These are phyloP conservation scores for Andrena haemorrhoa DNA, from an alignment of 2,888 invertebrate species.

Conservation along the genomic window DNA sequence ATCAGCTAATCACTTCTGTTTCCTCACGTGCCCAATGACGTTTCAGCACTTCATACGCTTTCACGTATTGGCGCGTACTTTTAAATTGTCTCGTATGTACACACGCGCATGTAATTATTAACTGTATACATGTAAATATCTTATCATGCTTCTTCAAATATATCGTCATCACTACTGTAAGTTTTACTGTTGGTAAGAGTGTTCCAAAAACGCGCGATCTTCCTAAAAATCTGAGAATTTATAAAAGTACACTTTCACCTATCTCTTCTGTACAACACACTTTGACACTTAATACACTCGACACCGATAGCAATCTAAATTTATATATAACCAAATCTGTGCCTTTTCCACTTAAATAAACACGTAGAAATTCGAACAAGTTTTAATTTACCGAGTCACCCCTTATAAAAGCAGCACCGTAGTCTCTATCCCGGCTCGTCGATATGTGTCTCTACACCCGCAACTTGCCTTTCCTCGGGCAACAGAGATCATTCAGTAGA, in stretches of 20 bases:
- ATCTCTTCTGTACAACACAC: background rate
- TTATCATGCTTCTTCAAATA: background rate
- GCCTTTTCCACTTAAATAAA: background rate
- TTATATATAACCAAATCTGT: background rate
- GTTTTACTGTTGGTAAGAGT: constrained; percentile 14
- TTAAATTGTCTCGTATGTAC: no score
- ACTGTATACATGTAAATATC: background rate
- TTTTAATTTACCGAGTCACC: background rate
- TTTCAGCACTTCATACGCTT: no score
- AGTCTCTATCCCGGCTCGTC: constrained; percentile 3
- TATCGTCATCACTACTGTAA: background rate
- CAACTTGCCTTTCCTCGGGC: background rate
- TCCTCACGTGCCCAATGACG: no score
- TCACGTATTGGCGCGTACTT: no score
- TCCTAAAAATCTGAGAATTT: background rate
- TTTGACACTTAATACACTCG: background rate
- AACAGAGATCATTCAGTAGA: background rate
- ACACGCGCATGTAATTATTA: background rate
- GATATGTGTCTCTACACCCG: background rate
- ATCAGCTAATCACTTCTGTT: no score
- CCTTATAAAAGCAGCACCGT: background rate
- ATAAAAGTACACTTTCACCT: background rate
- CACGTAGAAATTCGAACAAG: background rate
- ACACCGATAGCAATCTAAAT: no score
- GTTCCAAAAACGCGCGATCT: background rate